Conservation (phyloP, 2,888 invertebrate species). For the Callimorpha dominula region DNA sequence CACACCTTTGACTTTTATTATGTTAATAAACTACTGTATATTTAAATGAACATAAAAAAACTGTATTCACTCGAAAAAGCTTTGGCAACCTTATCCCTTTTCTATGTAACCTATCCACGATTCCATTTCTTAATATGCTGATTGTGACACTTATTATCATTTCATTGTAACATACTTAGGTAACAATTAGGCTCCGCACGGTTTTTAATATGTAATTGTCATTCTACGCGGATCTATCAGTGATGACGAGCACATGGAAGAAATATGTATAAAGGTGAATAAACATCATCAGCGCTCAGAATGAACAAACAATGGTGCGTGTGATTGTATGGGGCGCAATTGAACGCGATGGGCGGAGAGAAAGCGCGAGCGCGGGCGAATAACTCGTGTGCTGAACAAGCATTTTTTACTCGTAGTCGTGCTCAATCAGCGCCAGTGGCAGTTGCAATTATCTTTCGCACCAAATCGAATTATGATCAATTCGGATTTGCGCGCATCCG, state of each 20-base stretch:
- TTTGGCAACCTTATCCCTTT: background rate
- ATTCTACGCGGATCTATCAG: slow-evolving; percentile 39
- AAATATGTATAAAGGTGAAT: slow-evolving; percentile 72
- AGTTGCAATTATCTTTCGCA: slow-evolving; percentile 86
- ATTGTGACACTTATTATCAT: background rate
- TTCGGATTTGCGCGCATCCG: slow-evolving; percentile 86
- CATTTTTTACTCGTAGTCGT: slow-evolving; percentile 75
- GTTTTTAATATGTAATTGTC: slow-evolving; percentile 35
- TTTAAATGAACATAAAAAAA: no score
- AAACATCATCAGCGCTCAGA: slow-evolving; percentile 81
- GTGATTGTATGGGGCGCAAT: slow-evolving; percentile 72
- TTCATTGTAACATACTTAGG: background rate
- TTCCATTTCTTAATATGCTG: background rate
- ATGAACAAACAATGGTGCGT: slow-evolving; percentile 79
- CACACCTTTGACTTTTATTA: background rate
- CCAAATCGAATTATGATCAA: slow-evolving; percentile 87
- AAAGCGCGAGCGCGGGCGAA: slow-evolving; percentile 54
- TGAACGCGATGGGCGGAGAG: slow-evolving; percentile 47
- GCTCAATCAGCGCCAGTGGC: slow-evolving; percentile 86
- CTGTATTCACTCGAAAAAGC: background rate
- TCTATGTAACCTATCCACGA: background rate
- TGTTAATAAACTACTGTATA: background rate
- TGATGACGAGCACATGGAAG: slow-evolving; percentile 53
- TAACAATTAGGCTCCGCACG: slow-evolving; percentile 26
- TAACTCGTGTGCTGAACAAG: slow-evolving; percentile 51